Base-by-base conservation (phyloP, 2,113 vertebrate species). In the Boleophthalmus pectinirostris region DNA sequence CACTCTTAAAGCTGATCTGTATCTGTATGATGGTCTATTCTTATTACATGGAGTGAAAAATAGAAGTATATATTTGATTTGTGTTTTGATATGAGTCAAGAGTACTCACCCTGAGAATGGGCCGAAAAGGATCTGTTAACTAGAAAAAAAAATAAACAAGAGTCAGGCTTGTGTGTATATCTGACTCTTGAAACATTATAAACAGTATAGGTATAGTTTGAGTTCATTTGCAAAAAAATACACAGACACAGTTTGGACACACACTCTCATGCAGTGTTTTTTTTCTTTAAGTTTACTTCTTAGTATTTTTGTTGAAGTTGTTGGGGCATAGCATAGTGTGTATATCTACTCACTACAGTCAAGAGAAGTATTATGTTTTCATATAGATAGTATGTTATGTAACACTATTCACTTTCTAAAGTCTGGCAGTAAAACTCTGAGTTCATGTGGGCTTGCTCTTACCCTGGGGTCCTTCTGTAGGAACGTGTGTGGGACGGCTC, bases 81-180 rank as follows among this genome's bases (percentile, higher is more conserved):
- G 29, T 64, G 29, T 64, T 38, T 38, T n/a, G 88, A 80, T 1
- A 33, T 45, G 20, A 77, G 71, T 35, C 33, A 77, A 77, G 90
- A 92, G 87, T 79, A 91, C 92, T 88, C 96, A 99, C 97, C 96
- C 97, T 97, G 93, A 98, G 91, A 94, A 98, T 96, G 79, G 97
- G 97, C 88, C 97, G 95, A 94, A 98, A 99, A 70, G 97, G 97
- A 94, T 99, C 97, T 85, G 97, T 96, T 94, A 99, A 92, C 97
- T 99, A 90, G 84, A 92, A 90, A 88, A 94, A 91, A 92, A 93
- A 90, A 92, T 91, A 92, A 88, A 16, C 23, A 56, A 90, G 93
- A 96, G 16, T n/a, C 3, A n/a, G 33, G 9, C 3, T 15, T 24
- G 56, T 57, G 54, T 11, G 54, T 23, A 57, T 1, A 51, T 4